These are phyloP conservation scores for Melolontha melolontha DNA, from an alignment of 2,888 invertebrate species.

Conservation along the genomic window DNA sequence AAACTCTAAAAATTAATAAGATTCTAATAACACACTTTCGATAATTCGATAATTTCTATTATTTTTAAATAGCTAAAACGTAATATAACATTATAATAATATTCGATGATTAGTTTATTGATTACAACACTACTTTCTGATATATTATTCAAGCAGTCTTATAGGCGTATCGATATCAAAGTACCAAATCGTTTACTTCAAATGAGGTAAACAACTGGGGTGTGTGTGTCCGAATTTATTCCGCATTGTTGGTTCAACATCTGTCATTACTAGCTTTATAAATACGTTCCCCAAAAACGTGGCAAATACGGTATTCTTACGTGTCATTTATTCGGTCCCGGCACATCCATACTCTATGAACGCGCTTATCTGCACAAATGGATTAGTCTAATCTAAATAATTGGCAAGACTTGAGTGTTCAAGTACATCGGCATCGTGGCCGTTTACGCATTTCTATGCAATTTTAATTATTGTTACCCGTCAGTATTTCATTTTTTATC, in stretches of 20 bases:
- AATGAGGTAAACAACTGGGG: constrained; percentile 24
- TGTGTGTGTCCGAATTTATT: constrained; percentile 7
- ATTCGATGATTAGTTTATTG: too few species aligned
- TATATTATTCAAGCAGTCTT: too few species aligned
- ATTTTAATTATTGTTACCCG: constrained; percentile 20
- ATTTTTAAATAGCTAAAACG: too few species aligned
- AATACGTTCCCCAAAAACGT: constrained; percentile 7
- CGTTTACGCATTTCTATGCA: constrained; percentile 18
- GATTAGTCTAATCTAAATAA: constrained; percentile 29
- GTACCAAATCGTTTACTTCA: not conserved
- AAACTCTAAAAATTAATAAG: too few species aligned
- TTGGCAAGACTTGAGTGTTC: constrained; percentile 12
- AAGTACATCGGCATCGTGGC: not conserved
- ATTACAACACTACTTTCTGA: too few species aligned
- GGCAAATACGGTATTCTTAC: constrained; percentile 5
- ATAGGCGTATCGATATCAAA: too few species aligned
- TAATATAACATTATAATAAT: too few species aligned
- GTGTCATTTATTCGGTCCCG: constrained; percentile 6
- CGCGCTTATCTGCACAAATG: not conserved
- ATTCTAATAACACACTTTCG: too few species aligned
- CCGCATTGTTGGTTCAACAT: constrained; percentile 2
- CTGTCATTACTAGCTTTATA: constrained; percentile 11
- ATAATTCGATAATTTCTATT: too few species aligned
- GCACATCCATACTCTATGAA: not conserved
- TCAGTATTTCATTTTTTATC: constrained; percentile 12